These are phyloP conservation scores for Desoria tigrina DNA, from an alignment of 2,888 invertebrate genomes.

Conservation along the genomic window DNA sequence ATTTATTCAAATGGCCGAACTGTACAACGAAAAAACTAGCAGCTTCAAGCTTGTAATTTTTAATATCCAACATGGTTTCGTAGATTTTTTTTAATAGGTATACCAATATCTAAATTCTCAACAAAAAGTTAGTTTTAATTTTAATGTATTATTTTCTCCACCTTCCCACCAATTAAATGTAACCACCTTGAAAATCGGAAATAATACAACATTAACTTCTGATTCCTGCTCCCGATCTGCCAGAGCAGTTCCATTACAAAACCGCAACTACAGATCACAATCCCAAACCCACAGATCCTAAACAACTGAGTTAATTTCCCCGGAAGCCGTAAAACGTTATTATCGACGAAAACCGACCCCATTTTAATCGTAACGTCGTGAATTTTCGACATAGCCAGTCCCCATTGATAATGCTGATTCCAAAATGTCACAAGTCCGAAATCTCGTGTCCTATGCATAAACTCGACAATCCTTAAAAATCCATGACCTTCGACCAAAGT, in stretches of 20 bases:
- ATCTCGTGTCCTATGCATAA: not conserved
- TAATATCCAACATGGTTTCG: too few relatives aligned
- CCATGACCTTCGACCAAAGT: not conserved
- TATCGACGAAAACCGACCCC: not conserved
- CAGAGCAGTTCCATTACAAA: too few relatives aligned
- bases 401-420: not conserved
- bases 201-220: too few relatives aligned
- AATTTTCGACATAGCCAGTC: not conserved
- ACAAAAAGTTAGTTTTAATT: too few relatives aligned
- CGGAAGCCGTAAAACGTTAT: not conserved
- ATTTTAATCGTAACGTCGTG: not conserved
- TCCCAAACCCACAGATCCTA: not conserved
- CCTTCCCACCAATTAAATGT: too few relatives aligned
- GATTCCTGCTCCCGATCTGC: too few relatives aligned
- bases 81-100: too few relatives aligned
- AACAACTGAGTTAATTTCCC: slow-evolving; percentile 1
- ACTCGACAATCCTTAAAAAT: not conserved
- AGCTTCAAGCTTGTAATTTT: too few relatives aligned
- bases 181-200: too few relatives aligned
- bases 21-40: too few relatives aligned
- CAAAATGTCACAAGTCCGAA: not conserved
- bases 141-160: too few relatives aligned
- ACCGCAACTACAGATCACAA: not conserved
- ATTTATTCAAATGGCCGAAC: too few relatives aligned
- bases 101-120: not conserved